phyloP scores from a whole-genome alignment of 2,888 invertebrate species.

The Drosophila longiperda region DNA sequence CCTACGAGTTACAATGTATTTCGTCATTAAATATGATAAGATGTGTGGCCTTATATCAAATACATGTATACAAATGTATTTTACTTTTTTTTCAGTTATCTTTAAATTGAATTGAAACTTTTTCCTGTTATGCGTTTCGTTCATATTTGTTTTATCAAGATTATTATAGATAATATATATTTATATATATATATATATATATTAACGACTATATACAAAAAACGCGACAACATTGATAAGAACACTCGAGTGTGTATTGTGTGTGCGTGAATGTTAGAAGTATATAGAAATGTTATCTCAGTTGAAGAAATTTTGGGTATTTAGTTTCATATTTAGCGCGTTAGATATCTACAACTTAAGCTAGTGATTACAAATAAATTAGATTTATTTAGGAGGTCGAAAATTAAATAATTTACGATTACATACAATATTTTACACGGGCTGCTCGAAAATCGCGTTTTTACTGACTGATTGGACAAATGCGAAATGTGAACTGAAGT shows the following conservation, averaged over 20 bases:
- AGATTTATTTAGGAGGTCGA: conserved; percentile 61
- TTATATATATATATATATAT: conserved; percentile 39
- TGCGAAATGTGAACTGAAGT: conserved; percentile 7
- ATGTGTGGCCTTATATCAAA: conserved; percentile 48
- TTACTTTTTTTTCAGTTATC: conserved; percentile 21
- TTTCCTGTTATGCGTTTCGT: conserved; percentile 32
- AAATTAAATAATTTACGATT: conserved; percentile 48
- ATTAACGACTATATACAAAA: conserved; percentile 68
- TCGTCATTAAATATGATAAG: conserved; percentile 48
- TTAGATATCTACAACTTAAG: conserved; percentile 72
- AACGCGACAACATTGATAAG: conserved; percentile 42
- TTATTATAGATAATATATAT: conserved; percentile 25
- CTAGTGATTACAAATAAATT: conserved; percentile 70
- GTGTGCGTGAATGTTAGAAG: conserved; percentile 27
- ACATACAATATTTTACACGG: conserved; percentile 76
- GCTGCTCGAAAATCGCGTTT: conserved; percentile 20
- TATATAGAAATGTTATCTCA: conserved; percentile 17
- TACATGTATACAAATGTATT: conserved; percentile 47
- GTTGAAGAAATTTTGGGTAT: conserved; percentile 18
- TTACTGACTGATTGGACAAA: conserved; percentile 10
- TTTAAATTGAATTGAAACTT: conserved; percentile 38
- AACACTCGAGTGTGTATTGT: conserved; percentile 17
- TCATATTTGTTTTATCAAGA: conserved; percentile 16
- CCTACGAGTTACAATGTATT: conserved; percentile 59
- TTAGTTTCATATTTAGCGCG: conserved; percentile 15